Conservation (phyloP, 2,113 vertebrate genomes). For the Chascanopsetta lugubris region DNA sequence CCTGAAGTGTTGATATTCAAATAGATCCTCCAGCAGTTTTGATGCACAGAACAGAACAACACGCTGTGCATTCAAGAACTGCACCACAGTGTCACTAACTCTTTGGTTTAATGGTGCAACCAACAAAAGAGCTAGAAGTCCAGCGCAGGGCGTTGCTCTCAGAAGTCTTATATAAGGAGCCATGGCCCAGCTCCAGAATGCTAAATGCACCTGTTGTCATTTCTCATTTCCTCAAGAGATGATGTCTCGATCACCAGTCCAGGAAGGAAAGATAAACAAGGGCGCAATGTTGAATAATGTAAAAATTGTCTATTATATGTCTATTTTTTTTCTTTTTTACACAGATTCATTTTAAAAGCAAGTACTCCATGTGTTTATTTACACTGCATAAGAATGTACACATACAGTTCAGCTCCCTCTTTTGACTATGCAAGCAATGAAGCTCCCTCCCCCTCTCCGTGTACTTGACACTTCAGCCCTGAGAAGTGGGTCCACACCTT, state of each 20-base stretch:
- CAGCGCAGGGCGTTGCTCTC: slow-evolving; percentile 41
- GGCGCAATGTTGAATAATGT: neutral
- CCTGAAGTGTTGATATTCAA: slow-evolving; percentile 23
- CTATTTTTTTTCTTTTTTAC: too few relatives aligned
- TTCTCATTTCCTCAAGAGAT: slow-evolving; percentile 6
- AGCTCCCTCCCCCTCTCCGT: slow-evolving; percentile 22
- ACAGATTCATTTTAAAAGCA: slow-evolving; percentile 11
- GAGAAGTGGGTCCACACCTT: slow-evolving; percentile 33
- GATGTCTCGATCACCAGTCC: slow-evolving; percentile 21
- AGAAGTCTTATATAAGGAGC: slow-evolving; percentile 40
- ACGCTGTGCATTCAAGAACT: slow-evolving; percentile 12
- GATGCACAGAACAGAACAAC: neutral
- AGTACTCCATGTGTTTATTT: slow-evolving; percentile 38
- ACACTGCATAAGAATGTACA: slow-evolving; percentile 15
- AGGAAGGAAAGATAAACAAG: slow-evolving; percentile 1
- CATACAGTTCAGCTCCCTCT: neutral
- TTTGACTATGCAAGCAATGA: neutral
- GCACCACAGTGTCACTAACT: slow-evolving; percentile 8
- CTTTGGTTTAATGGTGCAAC: slow-evolving; percentile 37
- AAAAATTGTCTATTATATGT: neutral
- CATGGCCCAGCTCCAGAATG: slow-evolving; percentile 14
- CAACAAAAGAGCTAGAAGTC: slow-evolving; percentile 38
- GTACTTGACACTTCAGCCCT: slow-evolving; percentile 39
- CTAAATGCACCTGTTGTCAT: slow-evolving; percentile 3
- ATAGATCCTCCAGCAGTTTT: slow-evolving; percentile 2